Base-by-base conservation (phyloP, 2,888 invertebrate genomes). In the Nymphalis urticae region DNA sequence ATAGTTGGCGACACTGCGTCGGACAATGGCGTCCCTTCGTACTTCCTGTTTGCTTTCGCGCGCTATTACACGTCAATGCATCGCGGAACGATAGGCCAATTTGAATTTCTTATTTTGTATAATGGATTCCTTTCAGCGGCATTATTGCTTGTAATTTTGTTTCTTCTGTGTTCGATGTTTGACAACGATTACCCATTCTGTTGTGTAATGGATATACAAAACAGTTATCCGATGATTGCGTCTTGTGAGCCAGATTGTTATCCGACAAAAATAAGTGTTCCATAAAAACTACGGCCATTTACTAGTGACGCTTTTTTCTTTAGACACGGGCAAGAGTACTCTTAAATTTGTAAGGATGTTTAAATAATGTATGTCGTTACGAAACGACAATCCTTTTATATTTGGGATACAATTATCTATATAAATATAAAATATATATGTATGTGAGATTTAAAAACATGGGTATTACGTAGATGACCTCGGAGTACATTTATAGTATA, bases 31-130 rank as follows among this genome's bases (percentile, higher is more conserved):
- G 77, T 79, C 84, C 85, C 87, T 83, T 83, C 86, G 85, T 87
- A 85, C 86, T 92, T 92, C 92, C 92, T 92, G 92, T 91, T 91
- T 92, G 88, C 89, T 81, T 88, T 92, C 90, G 91, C 92, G 92
- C 91, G 90, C 92, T 91, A 91, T 92, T 92, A 89, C 90, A 90
- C 92, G 89, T 87, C 87, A 91, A 90, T 90, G 86, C 86, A 13
- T 42, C 42, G 83, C 82, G 81, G 83, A 83, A 56, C 83, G 84
- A 89, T 88, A 85, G 89, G 91, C 89, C 90, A 90, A 92, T 92
- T 91, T 90, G 87, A 91, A 92, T 90, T 90, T 56, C 54, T 56
- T 56, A 56, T 56, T 83, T 82, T 71, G 78, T 82, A 88, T 84
- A 89, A 89, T 90, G 84, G 89, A 85, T 82, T 80, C 84, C 82